A percentile compares a stretch with the other conserved stretches of the same genome.
Conservation (phyloP, 2,113 vertebrate species). For the Todiramphus saurophagus region DNA sequence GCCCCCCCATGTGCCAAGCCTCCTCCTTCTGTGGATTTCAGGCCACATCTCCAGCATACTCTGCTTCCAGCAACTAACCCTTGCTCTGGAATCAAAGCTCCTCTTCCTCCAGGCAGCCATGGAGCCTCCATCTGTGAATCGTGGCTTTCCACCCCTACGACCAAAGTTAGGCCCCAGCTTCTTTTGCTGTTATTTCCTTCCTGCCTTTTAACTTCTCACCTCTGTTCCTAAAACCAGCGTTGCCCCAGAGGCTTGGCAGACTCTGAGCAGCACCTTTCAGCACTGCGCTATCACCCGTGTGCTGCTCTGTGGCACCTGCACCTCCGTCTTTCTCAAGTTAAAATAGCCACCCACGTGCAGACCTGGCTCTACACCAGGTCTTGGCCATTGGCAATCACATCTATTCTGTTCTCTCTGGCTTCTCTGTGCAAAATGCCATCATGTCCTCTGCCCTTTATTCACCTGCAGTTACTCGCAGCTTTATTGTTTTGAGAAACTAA, state of each 20-base stretch:
- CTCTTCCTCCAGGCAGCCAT: not conserved
- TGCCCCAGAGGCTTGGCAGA: not conserved
- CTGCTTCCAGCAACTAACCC: not conserved
- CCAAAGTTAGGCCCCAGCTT: not conserved
- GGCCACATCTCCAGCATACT: not conserved
- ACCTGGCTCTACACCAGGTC: not conserved
- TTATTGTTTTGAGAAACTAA: not conserved
- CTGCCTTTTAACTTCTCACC: not conserved
- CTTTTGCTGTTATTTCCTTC: not conserved
- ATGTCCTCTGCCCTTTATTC: not conserved
- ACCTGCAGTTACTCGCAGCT: not conserved
- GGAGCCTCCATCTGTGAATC: not conserved
- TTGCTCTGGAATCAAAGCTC: not conserved
- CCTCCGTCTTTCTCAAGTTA: not conserved
- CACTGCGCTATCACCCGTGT: accelerated
- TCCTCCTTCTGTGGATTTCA: not conserved
- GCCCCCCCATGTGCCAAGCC: not conserved
- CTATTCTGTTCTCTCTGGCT: not conserved
- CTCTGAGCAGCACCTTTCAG: not conserved
- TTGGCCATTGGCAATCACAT: not conserved
- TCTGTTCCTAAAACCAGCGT: not conserved
- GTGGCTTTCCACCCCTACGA: not conserved
- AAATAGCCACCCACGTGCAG: not conserved
- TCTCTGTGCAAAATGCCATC: not conserved
- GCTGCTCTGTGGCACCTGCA: not conserved